phyloP scores from a whole-genome alignment of 2,888 invertebrate species.

The Drosophila pseudotalamancana region DNA sequence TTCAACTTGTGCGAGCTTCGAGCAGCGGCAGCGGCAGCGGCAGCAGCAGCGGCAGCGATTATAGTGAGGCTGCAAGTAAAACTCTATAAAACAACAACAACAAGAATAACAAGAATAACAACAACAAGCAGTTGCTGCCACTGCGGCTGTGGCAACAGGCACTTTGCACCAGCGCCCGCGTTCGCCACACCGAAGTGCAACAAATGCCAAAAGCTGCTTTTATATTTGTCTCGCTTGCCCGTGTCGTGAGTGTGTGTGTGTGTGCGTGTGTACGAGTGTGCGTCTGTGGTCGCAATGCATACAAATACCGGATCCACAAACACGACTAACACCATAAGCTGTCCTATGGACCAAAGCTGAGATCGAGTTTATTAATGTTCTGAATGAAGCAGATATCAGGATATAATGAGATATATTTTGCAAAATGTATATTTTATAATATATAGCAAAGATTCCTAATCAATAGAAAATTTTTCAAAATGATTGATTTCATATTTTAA shows the following conservation, averaged over 20 bases:
- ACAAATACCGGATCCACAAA: conserved; percentile 55
- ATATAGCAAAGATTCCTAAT: no score
- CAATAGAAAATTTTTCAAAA: no score
- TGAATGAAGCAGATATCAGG: not conserved
- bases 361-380: not conserved
- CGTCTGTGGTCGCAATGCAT: conserved; percentile 12
- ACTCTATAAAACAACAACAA: conserved; percentile 34
- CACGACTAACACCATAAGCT: conserved; percentile 4
- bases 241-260: conserved; percentile 6
- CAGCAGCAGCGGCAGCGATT: conserved; percentile 21
- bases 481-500: no score
- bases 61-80: conserved; percentile 33
- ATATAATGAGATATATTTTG: not conserved
- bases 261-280: conserved; percentile 11
- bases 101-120: not conserved
- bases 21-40: conserved; percentile 11
- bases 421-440: no score
- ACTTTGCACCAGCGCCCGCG: conserved; percentile 4
- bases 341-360: not conserved
- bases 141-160: conserved; percentile 19
- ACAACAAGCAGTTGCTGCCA: conserved; percentile 24
- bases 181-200: conserved; percentile 28
- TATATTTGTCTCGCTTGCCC: conserved; percentile 40
- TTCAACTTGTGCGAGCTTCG: conserved; percentile 34
- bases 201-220: conserved; percentile 30